Evolutionary conservation across 2,888 invertebrate species (phyloP), one percentile per base, ranked within the genome.

Genomic region (Drosophila vallismaia): DNA sequence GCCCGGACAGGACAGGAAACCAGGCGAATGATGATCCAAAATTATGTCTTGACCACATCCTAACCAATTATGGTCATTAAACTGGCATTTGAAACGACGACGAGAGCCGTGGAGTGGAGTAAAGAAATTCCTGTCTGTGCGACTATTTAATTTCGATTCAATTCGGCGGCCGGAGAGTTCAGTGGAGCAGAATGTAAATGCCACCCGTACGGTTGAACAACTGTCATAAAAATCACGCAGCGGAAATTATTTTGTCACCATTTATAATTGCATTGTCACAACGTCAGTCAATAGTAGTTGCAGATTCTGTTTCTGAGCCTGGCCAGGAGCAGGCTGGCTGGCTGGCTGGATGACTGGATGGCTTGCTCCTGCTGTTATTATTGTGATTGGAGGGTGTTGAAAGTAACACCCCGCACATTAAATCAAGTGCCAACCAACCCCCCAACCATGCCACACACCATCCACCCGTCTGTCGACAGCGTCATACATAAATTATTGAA

Each of bases 221-320:
- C 89, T 89, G 89, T 89, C 89, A 89, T 89, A 89, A 89, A 89
- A 89, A 89, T 89, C 89, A 89, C 88, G 84, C 83, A 82, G 88
- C 88, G 89, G 88, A 89, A 89, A 89, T 89, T 89, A 89, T 89
- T 89, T 89, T 89, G 90, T 89, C 89, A 89, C 90, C 90, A 89
- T 89, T 89, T 89, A 89, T 89, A 89, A 89, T 89, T 89, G 89
- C 88, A 89, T 89, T 89, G 89, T 89, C 89, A 89, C 86, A 86
- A 75, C 78, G 81, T 66, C 71, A 71, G 49, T 70, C 66, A 52
- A 56, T 57, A 68, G 38, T n/a, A 14, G 50, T 29, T 12, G 19
- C 29, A 36, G 36, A 36, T 12, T 44, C 42, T 9, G 42, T 19
- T 4, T 44, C 44, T 19, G 44, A 44, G 52, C 46, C 54, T 56